Conservation (phyloP, 2,888 invertebrate species). For the Hirtodrosophila confusa region DNA sequence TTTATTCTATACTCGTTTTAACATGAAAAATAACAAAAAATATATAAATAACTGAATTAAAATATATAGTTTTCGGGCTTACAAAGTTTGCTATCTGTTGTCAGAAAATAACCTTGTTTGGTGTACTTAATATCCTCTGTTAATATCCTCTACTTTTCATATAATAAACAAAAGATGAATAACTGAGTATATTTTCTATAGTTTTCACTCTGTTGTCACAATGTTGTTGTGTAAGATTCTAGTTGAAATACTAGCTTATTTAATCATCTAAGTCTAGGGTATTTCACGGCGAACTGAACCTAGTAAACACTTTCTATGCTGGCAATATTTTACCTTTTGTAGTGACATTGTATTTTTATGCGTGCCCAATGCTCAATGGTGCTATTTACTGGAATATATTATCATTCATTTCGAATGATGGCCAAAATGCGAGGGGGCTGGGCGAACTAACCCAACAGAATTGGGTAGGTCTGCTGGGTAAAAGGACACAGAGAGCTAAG, state of each 20-base stretch:
- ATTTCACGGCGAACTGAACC: neutral
- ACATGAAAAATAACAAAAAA: no score
- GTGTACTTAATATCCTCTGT: no score
- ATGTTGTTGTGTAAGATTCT: no score
- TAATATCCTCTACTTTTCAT: no score
- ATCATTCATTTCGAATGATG: constrained; percentile 65
- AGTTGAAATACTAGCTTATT: neutral
- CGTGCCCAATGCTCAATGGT: constrained; percentile 64
- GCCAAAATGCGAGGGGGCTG: constrained; percentile 24
- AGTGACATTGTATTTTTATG: constrained; percentile 42
- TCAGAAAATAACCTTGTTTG: no score
- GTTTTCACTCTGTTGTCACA: no score
- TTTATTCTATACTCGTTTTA: no score
- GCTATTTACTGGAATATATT: constrained; percentile 70
- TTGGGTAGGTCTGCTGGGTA: neutral
- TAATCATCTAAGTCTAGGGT: neutral
- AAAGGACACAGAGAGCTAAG: neutral
- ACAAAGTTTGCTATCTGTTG: no score
- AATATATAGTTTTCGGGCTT: no score
- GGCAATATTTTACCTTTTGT: constrained; percentile 43
- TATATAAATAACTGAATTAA: no score
- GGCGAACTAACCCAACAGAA: neutral
- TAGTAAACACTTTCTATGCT: constrained; percentile 5
- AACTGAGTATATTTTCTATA: neutral
- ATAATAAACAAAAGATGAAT: no score